Evolutionary conservation across 2,888 invertebrate genomes (phyloP).

Genomic region (Heliconius ethilla): DNA sequence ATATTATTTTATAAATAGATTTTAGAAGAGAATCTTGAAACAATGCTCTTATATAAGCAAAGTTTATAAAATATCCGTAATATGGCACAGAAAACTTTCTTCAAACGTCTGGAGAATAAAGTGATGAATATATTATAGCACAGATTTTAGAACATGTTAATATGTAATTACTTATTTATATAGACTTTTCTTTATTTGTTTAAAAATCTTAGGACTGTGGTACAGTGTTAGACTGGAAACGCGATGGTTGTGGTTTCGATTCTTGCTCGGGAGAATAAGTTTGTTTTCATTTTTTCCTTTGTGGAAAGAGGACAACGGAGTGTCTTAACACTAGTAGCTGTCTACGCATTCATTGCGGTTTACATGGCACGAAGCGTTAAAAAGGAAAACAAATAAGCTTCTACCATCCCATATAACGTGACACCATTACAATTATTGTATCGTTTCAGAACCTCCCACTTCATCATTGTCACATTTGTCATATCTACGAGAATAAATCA

Average conservation of each 20-base stretch:
- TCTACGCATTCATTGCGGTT: too few species aligned
- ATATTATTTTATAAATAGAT: not conserved
- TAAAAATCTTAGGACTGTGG: not conserved
- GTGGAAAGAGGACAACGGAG: too few species aligned
- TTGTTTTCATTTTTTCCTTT: too few species aligned
- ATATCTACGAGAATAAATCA: slow-evolving; percentile 10
- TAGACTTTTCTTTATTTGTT: not conserved
- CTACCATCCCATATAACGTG: not conserved
- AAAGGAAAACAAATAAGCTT: not conserved
- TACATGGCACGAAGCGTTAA: not conserved
- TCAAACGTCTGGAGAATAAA: slow-evolving; percentile 8
- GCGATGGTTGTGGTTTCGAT: not conserved
- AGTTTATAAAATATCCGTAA: slow-evolving; percentile 2
- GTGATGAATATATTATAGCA: not conserved
- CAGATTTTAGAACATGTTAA: not conserved
- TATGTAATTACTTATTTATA: not conserved
- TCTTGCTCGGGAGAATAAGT: too few species aligned
- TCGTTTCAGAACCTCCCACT: not conserved
- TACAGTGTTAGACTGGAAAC: not conserved
- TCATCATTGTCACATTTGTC: slow-evolving; percentile 3
- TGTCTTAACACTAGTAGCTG: too few species aligned
- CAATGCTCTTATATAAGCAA: not conserved
- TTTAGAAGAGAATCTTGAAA: not conserved
- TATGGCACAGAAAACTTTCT: not conserved
- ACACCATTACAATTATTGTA: not conserved